Base-by-base conservation (phyloP, 1,140 invertebrate genomes). In the Cherax quadricarinatus region DNA sequence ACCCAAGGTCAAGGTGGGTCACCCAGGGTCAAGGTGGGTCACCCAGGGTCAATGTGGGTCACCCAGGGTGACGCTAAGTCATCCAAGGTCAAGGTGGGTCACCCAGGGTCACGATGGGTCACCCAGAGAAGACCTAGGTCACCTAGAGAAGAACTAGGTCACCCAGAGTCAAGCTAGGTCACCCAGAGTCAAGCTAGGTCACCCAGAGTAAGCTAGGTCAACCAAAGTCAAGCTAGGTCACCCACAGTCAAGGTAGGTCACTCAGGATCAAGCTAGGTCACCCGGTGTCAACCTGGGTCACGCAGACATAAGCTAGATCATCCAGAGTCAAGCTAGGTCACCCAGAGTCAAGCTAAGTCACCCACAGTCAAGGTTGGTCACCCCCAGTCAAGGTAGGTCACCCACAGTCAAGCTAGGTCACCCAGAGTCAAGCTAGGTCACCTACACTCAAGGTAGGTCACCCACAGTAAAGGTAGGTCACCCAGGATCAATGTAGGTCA, bases 391-490 rank as follows among this genome's bases (percentile, higher is more conserved):
- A 66, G 21, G 2, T 66, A 66, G 5, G 30, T 80, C 30, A 48
- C 24, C 7, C 4, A 10, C 48, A 1, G 7, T 80, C 78, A 48
- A 51, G 12, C 5, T 66, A 66, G 14, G 62, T 66, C 14, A 66
- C 21, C 14, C 5, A 18, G 53, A 3, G 3, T 57, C 53, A 57
- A 57, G 53, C 7, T 57, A 57, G 7, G 53, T 57, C 53, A 57
- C 53, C 3, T 0, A 14, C 49, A 4, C 92, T 94, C 18, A 93
- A 91, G 96, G 97, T 97, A 97, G 96, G 95, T 94, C 87, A n/a
- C 16, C 81, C 18, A 41, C 3, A 1, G 78, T 48, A 3, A 51
- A 80, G 78, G 4, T 16, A 80, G n/a, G 78, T 51, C 48, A 48
- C 48, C 21, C 10, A n/a, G 21, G 3, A 7, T 16, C 14, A 70